Percentiles rank a stretch among this genome's conserved stretches.
These are phyloP conservation scores for Octodonta nipae DNA, from an alignment of 2,888 invertebrate species.

Conservation along the genomic window DNA sequence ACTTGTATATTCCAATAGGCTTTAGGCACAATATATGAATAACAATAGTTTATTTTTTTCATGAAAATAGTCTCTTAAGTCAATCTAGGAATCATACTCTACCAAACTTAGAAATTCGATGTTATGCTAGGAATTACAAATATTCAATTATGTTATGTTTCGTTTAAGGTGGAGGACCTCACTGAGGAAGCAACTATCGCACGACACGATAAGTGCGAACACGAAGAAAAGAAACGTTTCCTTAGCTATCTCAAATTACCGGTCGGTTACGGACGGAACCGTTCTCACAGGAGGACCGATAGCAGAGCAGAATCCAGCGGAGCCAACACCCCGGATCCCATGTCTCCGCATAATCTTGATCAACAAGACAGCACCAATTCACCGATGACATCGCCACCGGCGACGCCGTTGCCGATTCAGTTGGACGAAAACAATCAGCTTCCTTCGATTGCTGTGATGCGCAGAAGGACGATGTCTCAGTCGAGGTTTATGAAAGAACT, in stretches of 20 bases:
- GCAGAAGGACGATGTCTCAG: slow-evolving; percentile 41
- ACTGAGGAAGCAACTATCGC: slow-evolving; percentile 56
- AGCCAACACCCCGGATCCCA: slow-evolving; percentile 57
- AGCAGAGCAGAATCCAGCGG: slow-evolving; percentile 57
- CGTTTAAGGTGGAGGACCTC: slow-evolving; percentile 55
- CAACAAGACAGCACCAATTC: slow-evolving; percentile 28
- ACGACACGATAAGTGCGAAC: slow-evolving; percentile 67
- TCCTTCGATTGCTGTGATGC: slow-evolving; percentile 26
- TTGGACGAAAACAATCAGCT: slow-evolving; percentile 15
- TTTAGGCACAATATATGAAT: too few relatives aligned
- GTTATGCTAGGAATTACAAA: too few relatives aligned
- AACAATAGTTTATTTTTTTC: too few relatives aligned
- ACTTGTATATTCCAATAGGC: too few relatives aligned
- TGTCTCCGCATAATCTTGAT: slow-evolving; percentile 44
- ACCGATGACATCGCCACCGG: slow-evolving; percentile 38
- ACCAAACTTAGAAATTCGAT: too few relatives aligned
- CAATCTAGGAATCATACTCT: too few relatives aligned
- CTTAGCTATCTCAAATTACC: slow-evolving; percentile 42
- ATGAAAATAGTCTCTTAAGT: too few relatives aligned
- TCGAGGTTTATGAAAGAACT: slow-evolving; percentile 32
- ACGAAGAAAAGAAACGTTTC: slow-evolving; percentile 68
- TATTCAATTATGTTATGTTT: too few relatives aligned
- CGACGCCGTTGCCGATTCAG: slow-evolving; percentile 35
- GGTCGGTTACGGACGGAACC: slow-evolving; percentile 35
- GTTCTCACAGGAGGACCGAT: slow-evolving; percentile 52